These are phyloP conservation scores for Leptinotarsa texana DNA, from an alignment of 1,140 invertebrate species.

Conservation along the genomic window DNA sequence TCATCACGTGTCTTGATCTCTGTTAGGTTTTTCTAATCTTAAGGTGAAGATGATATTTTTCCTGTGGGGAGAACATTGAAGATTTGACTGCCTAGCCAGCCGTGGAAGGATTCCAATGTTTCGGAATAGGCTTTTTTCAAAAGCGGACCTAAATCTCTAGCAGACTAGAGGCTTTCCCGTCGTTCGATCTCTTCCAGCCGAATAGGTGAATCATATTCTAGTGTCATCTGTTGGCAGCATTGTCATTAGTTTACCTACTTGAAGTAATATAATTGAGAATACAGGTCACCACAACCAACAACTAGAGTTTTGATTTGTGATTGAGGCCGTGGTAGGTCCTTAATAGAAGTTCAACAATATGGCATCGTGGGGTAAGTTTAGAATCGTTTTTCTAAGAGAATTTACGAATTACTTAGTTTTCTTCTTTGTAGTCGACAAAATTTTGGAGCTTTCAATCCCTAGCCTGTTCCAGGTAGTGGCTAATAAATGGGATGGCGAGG, in stretches of 20 bases:
- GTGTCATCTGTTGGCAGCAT: constrained; percentile 42
- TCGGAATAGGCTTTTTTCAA: constrained; percentile 65
- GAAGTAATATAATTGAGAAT: constrained; percentile 35
- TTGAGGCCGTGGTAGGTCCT: constrained; percentile 39
- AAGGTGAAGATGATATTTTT: constrained; percentile 35
- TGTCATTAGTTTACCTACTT: constrained; percentile 37
- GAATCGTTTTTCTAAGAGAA: not conserved
- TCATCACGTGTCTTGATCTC: constrained; percentile 43
- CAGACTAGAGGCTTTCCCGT: constrained; percentile 48
- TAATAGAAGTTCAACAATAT: constrained; percentile 44
- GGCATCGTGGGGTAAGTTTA: constrained; percentile 53
- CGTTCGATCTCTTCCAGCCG: not conserved
- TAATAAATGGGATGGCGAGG: constrained; percentile 89
- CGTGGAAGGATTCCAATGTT: constrained; percentile 67
- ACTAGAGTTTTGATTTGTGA: too few species aligned
- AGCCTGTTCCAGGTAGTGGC: constrained; percentile 24
- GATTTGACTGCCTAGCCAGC: constrained; percentile 69
- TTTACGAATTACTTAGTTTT: not conserved
- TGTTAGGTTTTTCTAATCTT: constrained; percentile 35
- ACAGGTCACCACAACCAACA: too few species aligned
- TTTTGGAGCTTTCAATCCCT: constrained; percentile 49
- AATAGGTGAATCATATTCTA: constrained; percentile 17
- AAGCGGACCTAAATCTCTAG: constrained; percentile 59
- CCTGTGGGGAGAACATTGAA: constrained; percentile 58
- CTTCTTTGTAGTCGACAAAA: constrained; percentile 50